A percentile compares a stretch with the other conserved stretches of the same genome.
Conservation (phyloP, 23 tunicate genomes). For the Ascidia mentula region DNA sequence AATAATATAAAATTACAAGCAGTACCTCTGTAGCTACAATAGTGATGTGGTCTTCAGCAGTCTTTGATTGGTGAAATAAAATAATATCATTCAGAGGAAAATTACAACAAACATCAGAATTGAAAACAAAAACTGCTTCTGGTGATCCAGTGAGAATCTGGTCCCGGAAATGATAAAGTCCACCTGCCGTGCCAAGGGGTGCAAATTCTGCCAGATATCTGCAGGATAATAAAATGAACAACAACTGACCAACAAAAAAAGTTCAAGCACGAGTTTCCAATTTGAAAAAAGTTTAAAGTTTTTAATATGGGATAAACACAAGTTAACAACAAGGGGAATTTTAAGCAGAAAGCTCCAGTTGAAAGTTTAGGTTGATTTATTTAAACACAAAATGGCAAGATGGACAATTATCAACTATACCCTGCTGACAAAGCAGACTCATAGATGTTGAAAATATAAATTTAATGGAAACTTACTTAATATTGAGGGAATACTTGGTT, state of each 20-base stretch:
- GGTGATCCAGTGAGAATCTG: conserved; percentile 65
- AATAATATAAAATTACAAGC: neutral
- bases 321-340: too few relatives aligned
- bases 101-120: conserved; percentile 94
- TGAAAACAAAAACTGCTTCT: conserved; percentile 67
- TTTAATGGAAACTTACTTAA: conserved; percentile 10
- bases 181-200: conserved; percentile 87
- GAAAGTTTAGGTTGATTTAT: too few relatives aligned
- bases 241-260: too few relatives aligned
- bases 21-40: conserved; percentile 79
- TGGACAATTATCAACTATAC: too few relatives aligned
- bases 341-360: too few relatives aligned
- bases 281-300: too few relatives aligned
- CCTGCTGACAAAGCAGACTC: too few relatives aligned
- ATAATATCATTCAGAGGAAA: conserved; percentile 64
- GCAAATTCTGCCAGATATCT: conserved; percentile 79
- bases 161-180: conserved; percentile 92
- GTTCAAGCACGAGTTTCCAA: too few relatives aligned
- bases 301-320: too few relatives aligned
- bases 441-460: neutral
- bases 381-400: too few relatives aligned
- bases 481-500: conserved; percentile 31
- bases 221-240: neutral
- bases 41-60: conserved; percentile 54
- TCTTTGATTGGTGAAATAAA: conserved; percentile 49